Conservation (phyloP, 2,888 invertebrate species). For the Drosophila subquinaria region DNA sequence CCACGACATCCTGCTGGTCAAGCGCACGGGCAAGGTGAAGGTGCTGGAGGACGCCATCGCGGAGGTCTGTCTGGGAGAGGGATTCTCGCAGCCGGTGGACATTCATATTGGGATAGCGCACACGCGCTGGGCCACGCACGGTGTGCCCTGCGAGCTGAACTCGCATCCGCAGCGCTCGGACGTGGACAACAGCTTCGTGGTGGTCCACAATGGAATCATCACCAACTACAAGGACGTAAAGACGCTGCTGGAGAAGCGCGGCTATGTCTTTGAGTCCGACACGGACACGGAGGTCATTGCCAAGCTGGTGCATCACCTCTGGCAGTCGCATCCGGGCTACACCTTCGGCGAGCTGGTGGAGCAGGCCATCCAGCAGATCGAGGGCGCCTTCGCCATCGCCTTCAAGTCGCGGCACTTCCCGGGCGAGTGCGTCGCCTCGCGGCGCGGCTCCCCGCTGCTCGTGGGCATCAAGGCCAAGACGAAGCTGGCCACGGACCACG, state of each 20-base stretch:
- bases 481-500: constrained; percentile 97
- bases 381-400: constrained; percentile 99
- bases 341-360: constrained; percentile 98
- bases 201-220: constrained; percentile 97
- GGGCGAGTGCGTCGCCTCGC: constrained; percentile 97
- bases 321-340: constrained; percentile 93
- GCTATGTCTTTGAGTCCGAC: constrained; percentile 97
- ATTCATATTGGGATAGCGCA: constrained; percentile 99
- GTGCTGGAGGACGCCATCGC: constrained; percentile 94
- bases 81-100: constrained; percentile 90
- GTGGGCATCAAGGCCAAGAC: constrained; percentile 99
- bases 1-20: constrained; percentile 92
- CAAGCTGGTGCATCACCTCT: constrained; percentile 96
- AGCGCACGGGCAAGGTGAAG: constrained; percentile 95
- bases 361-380: constrained; percentile 97
- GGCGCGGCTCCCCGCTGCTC: constrained; percentile 97
- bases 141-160: constrained; percentile 96
- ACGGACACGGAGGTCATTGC: constrained; percentile 99
- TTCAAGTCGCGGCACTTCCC: constrained; percentile 98
- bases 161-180: constrained; percentile 99
- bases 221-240: constrained; percentile 98
- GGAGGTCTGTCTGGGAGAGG: constrained; percentile 86
- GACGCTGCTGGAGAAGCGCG: constrained; percentile 95
- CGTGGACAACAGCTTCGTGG: constrained; percentile 92
- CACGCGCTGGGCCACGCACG: constrained; percentile 99